Percentiles rank a stretch among this genome's conserved stretches.
phyloP scores from a whole-genome alignment of 2,888 invertebrate species.

The Lamellibrachia satsuma region DNA sequence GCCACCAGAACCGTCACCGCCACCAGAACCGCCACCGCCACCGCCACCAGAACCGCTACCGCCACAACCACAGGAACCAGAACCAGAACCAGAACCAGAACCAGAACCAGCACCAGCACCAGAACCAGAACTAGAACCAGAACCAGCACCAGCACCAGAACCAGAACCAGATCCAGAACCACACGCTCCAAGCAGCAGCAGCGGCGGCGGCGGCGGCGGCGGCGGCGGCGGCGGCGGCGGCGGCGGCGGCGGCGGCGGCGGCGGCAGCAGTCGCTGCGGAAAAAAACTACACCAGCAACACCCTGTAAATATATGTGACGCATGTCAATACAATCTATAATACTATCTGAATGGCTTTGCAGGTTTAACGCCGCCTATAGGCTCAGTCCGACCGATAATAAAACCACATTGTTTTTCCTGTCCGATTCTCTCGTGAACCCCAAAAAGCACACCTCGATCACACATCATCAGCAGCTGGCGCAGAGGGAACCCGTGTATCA shows the following conservation, averaged over 20 bases:
- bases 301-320: background rate
- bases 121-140: no score
- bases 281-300: background rate
- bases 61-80: no score
- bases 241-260: background rate
- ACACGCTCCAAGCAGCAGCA: background rate
- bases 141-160: no score
- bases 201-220: background rate
- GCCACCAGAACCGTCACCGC: no score
- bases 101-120: no score
- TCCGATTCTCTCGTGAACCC: background rate
- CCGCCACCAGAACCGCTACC: no score
- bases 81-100: no score
- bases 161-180: no score
- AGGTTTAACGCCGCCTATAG: background rate
- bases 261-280: background rate
- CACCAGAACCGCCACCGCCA: no score
- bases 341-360: background rate
- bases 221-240: background rate
- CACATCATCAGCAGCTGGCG: background rate
- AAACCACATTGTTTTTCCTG: background rate
- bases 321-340: background rate
- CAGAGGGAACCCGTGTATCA: background rate
- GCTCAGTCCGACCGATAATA: background rate
- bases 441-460: background rate